Percentiles rank a stretch among this genome's conserved stretches.
phyloP scores from a whole-genome alignment of 2,888 invertebrate genomes.

The Hirtodrosophila alboralis region DNA sequence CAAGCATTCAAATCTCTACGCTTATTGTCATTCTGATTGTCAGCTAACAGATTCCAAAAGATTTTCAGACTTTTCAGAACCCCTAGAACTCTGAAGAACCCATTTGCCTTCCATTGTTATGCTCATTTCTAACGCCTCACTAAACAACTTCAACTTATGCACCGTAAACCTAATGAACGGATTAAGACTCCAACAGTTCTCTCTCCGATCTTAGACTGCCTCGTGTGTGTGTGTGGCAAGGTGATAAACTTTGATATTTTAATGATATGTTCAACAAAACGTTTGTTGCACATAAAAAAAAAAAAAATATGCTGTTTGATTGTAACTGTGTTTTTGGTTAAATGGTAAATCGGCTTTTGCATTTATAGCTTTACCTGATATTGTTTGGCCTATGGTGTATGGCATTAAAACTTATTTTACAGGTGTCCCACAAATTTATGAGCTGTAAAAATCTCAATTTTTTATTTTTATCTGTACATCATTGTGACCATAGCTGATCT shows the following conservation, averaged over 20 bases:
- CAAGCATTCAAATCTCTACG: slow-evolving; percentile 59
- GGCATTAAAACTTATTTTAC: slow-evolving; percentile 68
- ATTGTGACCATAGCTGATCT: slow-evolving; percentile 3
- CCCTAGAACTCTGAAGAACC: slow-evolving; percentile 7
- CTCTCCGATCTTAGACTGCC: slow-evolving; percentile 17
- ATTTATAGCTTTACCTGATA: slow-evolving; percentile 58
- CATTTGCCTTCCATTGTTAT: slow-evolving; percentile 57
- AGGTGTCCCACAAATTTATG: slow-evolving; percentile 73
- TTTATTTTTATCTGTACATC: slow-evolving; percentile 14
- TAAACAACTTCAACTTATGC: slow-evolving; percentile 74
- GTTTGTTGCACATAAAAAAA: slow-evolving; percentile 77
- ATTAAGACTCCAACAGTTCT: slow-evolving; percentile 59
- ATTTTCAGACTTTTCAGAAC: slow-evolving; percentile 2
- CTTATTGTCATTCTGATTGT: slow-evolving; percentile 60
- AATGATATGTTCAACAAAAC: slow-evolving; percentile 82
- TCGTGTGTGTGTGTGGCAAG: slow-evolving; percentile 64
- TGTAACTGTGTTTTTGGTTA: slow-evolving; percentile 69
- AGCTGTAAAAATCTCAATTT: slow-evolving; percentile 70
- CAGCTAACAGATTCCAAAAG: slow-evolving; percentile 14
- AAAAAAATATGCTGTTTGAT: slow-evolving; percentile 41
- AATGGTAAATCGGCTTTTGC: slow-evolving; percentile 73
- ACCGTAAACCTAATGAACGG: slow-evolving; percentile 80
- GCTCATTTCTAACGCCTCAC: slow-evolving; percentile 69
- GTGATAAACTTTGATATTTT: slow-evolving; percentile 80
- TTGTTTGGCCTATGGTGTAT: slow-evolving; percentile 45